A percentile compares a stretch with the other conserved stretches of the same genome.
Evolutionary conservation across 2,888 invertebrate genomes (phyloP).

Genomic region (Philereme transversata): DNA sequence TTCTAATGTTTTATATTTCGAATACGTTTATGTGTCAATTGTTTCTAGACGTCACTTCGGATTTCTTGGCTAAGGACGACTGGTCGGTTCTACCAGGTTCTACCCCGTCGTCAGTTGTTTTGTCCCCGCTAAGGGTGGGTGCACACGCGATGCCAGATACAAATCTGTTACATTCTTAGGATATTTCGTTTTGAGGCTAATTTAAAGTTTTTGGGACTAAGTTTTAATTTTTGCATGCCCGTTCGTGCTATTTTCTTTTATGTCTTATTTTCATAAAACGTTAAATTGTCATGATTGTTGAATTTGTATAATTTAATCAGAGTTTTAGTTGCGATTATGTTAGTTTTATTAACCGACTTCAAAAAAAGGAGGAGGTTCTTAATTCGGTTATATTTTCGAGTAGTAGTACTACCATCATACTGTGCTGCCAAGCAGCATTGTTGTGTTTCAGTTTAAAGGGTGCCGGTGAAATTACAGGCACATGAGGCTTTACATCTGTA

Average conservation of each 20-base stretch:
- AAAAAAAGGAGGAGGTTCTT: too few relatives aligned
- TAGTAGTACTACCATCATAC: too few relatives aligned
- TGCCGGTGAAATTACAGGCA: too few relatives aligned
- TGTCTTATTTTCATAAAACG: too few relatives aligned
- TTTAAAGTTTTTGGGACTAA: conserved; percentile 6
- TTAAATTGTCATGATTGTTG: neutral
- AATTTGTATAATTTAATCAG: neutral
- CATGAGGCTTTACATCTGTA: too few relatives aligned
- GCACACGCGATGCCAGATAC: conserved; percentile 55
- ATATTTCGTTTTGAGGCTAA: conserved; percentile 15
- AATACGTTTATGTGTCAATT: conserved; percentile 1
- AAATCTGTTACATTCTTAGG: conserved; percentile 23
- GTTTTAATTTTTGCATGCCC: neutral
- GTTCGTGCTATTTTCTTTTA: neutral
- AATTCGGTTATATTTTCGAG: too few relatives aligned
- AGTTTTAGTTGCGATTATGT: too few relatives aligned
- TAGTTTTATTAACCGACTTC: too few relatives aligned
- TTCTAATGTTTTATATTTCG: neutral
- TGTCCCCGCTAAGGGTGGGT: conserved; percentile 59
- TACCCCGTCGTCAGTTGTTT: conserved; percentile 54
- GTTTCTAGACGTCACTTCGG: conserved; percentile 47
- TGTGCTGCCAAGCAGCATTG: too few relatives aligned
- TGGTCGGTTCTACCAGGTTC: conserved; percentile 52
- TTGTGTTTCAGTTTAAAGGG: too few relatives aligned
- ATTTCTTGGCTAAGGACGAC: conserved; percentile 56